A percentile compares a stretch with the other conserved stretches of the same genome.
Conservation (phyloP, 2,888 invertebrate species). For the Sphaerophoria taeniata region DNA sequence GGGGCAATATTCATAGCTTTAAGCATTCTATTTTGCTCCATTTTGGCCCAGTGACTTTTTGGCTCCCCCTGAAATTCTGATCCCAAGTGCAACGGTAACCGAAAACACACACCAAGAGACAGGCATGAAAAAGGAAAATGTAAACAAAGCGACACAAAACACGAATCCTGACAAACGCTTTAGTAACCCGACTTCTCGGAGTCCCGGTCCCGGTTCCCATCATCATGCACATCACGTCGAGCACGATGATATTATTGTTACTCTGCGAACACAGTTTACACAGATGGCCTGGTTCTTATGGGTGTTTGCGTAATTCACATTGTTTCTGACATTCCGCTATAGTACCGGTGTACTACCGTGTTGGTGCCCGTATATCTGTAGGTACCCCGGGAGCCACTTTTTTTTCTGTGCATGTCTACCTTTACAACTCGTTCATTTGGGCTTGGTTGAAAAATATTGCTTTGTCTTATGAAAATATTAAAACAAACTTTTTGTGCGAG, state of each 20-base stretch:
- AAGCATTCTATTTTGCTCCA: slow-evolving; percentile 32
- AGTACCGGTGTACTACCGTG: background rate
- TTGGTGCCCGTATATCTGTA: background rate
- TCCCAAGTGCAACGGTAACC: slow-evolving; percentile 11
- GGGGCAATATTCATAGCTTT: slow-evolving; percentile 52
- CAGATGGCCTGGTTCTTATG: slow-evolving; percentile 64
- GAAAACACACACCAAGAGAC: background rate
- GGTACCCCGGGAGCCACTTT: slow-evolving; percentile 4
- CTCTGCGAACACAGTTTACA: slow-evolving; percentile 17
- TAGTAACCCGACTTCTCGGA: too few species aligned
- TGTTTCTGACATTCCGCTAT: slow-evolving; percentile 18
- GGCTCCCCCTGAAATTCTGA: background rate
- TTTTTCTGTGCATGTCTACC: background rate
- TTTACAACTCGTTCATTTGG: slow-evolving; percentile 6
- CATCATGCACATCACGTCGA: background rate
- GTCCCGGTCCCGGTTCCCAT: background rate
- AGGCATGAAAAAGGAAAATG: background rate
- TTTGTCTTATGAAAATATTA: slow-evolving; percentile 26
- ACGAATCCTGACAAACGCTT: slow-evolving; percentile 32
- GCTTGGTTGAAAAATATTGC: slow-evolving; percentile 8
- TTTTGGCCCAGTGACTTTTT: background rate
- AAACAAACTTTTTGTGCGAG: slow-evolving; percentile 25
- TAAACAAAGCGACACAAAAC: slow-evolving; percentile 23
- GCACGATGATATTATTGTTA: background rate
- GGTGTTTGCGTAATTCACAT: slow-evolving; percentile 59